These are phyloP conservation scores for Mercenaria mercenaria DNA, from an alignment of 1,140 invertebrate genomes.

Conservation along the genomic window DNA sequence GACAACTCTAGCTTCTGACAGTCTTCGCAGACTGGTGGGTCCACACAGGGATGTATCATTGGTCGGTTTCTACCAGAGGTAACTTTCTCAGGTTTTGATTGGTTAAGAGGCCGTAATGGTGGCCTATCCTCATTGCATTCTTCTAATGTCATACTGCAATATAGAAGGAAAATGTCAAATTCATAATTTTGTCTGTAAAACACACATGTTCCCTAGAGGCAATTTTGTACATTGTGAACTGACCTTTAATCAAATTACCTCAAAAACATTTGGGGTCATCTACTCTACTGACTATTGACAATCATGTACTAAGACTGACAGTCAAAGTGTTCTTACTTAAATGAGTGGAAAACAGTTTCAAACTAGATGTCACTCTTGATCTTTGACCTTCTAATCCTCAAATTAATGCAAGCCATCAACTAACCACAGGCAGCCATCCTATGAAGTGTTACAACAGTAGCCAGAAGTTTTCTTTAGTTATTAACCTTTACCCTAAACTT, in stretches of 20 bases:
- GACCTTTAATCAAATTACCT: too few species aligned
- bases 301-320: not conserved
- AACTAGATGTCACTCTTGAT: too few species aligned
- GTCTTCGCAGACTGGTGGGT: conserved; percentile 86
- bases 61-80: conserved; percentile 75
- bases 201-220: not conserved
- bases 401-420: too few species aligned
- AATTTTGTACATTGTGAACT: too few species aligned
- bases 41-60: conserved; percentile 86
- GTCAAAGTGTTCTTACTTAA: too few species aligned
- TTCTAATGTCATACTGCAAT: conserved; percentile 52
- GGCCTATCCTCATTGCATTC: conserved; percentile 39
- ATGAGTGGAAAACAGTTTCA: too few species aligned
- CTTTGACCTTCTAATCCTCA: too few species aligned
- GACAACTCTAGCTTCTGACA: conserved; percentile 86
- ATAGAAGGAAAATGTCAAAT: not conserved
- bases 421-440: too few species aligned
- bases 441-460: too few species aligned
- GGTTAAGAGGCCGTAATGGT: conserved; percentile 39
- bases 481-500: too few species aligned
- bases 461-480: too few species aligned
- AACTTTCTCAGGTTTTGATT: conserved; percentile 50
- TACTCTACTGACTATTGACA: not conserved
- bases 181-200: not conserved
- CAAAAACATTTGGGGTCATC: not conserved